Evolutionary conservation across 2,888 invertebrate genomes (phyloP).

Genomic region (Lottia gigantea): DNA sequence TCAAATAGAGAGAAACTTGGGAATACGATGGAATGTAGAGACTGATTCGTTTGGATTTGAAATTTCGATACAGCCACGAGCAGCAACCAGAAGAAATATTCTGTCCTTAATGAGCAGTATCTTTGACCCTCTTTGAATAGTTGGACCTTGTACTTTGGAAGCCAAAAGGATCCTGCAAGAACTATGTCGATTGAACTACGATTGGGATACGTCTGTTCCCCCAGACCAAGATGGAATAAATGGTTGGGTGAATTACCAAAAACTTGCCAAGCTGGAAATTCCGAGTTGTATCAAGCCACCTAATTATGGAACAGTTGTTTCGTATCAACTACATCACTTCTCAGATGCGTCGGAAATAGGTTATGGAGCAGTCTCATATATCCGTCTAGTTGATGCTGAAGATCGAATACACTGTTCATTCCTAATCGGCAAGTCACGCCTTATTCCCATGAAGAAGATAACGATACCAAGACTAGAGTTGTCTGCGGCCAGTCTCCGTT

Average conservation of each 20-base stretch:
- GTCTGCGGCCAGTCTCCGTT: slow-evolving; percentile 12
- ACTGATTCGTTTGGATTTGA: slow-evolving; percentile 27
- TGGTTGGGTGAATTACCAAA: slow-evolving; percentile 15
- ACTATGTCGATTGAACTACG: not conserved
- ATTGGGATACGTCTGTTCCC: slow-evolving; percentile 6
- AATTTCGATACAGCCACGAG: not conserved
- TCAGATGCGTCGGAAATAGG: slow-evolving; percentile 10
- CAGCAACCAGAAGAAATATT: slow-evolving; percentile 8
- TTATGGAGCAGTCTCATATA: slow-evolving; percentile 10
- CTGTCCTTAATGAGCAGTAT: not conserved
- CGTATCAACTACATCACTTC: slow-evolving; percentile 14
- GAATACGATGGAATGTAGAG: slow-evolving; percentile 26
- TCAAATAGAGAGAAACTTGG: slow-evolving; percentile 28
- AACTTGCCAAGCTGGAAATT: slow-evolving; percentile 6
- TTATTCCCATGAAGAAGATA: slow-evolving; percentile 10
- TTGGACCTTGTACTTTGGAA: slow-evolving; percentile 5
- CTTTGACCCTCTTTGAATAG: slow-evolving; percentile 17
- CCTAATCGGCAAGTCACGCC: slow-evolving; percentile 20
- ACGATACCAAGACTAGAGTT: slow-evolving; percentile 16
- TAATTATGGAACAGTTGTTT: not conserved
- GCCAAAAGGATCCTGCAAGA: slow-evolving; percentile 16
- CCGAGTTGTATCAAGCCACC: slow-evolving; percentile 4
- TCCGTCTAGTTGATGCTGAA: not conserved
- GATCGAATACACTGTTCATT: slow-evolving; percentile 18
- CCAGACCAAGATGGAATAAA: slow-evolving; percentile 11